Evolutionary conservation across 2,888 invertebrate genomes (phyloP).

Genomic region (Prionchulus punctatus): DNA sequence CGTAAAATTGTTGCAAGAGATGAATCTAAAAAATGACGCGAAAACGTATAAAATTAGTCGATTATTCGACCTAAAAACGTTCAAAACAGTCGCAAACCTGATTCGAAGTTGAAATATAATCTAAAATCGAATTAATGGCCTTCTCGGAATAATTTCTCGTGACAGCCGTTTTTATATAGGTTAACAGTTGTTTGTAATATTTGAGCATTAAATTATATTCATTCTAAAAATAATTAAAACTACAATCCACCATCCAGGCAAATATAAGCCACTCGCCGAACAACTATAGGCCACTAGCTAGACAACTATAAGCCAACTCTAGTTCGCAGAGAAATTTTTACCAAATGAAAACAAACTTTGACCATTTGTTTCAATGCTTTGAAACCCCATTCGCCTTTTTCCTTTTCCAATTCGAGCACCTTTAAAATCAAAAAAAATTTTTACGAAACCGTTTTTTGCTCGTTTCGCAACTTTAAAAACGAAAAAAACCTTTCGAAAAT

Average conservation of each 20-base stretch:
- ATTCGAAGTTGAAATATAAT: constrained; percentile 96
- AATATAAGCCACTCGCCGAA: no score
- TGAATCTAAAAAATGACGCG: constrained; percentile 52
- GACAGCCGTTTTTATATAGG: constrained; percentile 96
- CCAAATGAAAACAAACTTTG: constrained; percentile 93
- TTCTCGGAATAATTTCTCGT: constrained; percentile 98
- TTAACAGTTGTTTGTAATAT: constrained; percentile 81
- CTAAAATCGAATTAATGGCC: constrained; percentile 95
- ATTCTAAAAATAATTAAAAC: no score
- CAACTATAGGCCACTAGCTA: no score
- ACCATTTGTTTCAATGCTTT: constrained; percentile 99
- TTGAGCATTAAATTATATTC: constrained; percentile 90
- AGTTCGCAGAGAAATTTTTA: constrained; percentile 39
- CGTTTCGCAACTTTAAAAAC: background rate
- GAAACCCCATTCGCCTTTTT: constrained; percentile 99
- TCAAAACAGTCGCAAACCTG: constrained; percentile 48
- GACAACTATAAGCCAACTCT: constrained; percentile 3
- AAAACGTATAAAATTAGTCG: background rate
- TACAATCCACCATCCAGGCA: no score
- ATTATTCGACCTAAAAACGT: background rate
- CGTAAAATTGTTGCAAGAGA: constrained; percentile 90
- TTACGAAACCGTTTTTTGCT: constrained; percentile 2
- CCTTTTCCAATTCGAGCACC: constrained; percentile 87
- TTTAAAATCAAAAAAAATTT: constrained; percentile 34
- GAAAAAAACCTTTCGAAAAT: constrained; percentile 47